Conservation (phyloP, 2,888 invertebrate genomes). For the Miltochrista miniata region DNA sequence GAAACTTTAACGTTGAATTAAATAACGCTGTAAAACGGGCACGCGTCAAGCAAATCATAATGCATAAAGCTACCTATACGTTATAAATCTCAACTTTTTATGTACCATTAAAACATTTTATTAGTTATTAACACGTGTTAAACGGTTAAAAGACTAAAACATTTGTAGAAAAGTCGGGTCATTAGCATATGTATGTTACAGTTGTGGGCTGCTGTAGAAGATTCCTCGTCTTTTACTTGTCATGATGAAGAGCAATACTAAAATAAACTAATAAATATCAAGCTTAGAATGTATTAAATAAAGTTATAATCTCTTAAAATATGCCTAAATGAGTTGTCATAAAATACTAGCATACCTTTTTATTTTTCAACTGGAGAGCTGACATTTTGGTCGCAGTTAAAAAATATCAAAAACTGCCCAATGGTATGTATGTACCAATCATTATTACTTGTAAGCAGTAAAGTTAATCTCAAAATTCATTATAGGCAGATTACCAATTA, state of each 20-base stretch:
- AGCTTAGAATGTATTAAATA: slow-evolving; percentile 14
- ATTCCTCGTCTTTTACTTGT: slow-evolving; percentile 47
- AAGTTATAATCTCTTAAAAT: slow-evolving; percentile 1
- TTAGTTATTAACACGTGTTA: slow-evolving; percentile 83
- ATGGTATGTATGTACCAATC: not conserved
- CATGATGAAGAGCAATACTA: slow-evolving; percentile 29
- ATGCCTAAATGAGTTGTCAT: slow-evolving; percentile 13
- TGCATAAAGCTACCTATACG: slow-evolving; percentile 70
- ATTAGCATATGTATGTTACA: slow-evolving; percentile 59
- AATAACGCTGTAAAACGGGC: slow-evolving; percentile 45
- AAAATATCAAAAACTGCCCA: not conserved
- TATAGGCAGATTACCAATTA: slow-evolving; percentile 8
- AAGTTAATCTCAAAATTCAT: slow-evolving; percentile 7
- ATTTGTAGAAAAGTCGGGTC: slow-evolving; percentile 76
- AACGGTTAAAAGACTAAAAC: slow-evolving; percentile 75
- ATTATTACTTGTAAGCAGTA: slow-evolving; percentile 5
- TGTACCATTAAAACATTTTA: slow-evolving; percentile 81
- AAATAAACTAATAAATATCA: slow-evolving; percentile 36
- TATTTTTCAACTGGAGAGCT: not conserved
- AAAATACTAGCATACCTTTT: slow-evolving; percentile 10
- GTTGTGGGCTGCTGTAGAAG: slow-evolving; percentile 53
- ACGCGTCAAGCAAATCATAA: slow-evolving; percentile 69
- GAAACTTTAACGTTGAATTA: slow-evolving; percentile 52
- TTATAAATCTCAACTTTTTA: slow-evolving; percentile 82
- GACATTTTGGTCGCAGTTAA: slow-evolving; percentile 1